Conservation (phyloP, 2,113 vertebrate genomes). For the Orthonyx spaldingii region DNA sequence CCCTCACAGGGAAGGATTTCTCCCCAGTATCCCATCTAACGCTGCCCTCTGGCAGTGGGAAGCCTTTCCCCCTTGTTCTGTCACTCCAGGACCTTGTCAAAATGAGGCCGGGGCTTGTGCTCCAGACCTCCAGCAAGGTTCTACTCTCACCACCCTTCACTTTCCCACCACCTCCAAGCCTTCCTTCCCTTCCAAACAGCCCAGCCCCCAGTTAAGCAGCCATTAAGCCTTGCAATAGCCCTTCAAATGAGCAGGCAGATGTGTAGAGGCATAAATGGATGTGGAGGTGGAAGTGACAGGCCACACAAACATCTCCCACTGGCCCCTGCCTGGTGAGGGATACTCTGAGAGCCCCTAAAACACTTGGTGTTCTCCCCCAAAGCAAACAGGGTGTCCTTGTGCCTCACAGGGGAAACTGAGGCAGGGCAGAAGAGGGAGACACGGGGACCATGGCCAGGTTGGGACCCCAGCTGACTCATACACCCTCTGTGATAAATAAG, state of each 20-base stretch:
- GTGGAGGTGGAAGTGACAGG: accelerated
- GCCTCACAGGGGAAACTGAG: background rate
- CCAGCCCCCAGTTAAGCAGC: background rate
- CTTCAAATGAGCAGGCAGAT: background rate
- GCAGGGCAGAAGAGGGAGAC: background rate
- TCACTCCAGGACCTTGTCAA: background rate
- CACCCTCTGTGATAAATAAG: background rate
- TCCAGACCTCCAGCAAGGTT: background rate
- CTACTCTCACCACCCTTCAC: background rate
- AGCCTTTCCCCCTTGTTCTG: background rate
- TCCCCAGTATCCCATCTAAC: background rate
- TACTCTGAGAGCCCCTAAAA: background rate
- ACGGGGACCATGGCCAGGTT: accelerated
- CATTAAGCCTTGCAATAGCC: background rate
- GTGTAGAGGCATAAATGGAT: background rate
- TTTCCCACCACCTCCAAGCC: background rate
- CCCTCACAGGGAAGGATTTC: background rate
- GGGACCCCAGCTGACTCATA: background rate
- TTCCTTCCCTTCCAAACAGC: background rate
- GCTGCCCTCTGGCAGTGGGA: background rate
- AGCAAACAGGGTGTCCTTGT: background rate
- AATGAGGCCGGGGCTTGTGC: background rate
- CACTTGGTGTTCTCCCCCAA: accelerated
- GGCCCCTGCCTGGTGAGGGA: accelerated
- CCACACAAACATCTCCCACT: background rate